Percentiles rank a stretch among this genome's conserved stretches.
phyloP scores from a whole-genome alignment of 2,797 vertebrate species.

The Fistularia tabacaria region DNA sequence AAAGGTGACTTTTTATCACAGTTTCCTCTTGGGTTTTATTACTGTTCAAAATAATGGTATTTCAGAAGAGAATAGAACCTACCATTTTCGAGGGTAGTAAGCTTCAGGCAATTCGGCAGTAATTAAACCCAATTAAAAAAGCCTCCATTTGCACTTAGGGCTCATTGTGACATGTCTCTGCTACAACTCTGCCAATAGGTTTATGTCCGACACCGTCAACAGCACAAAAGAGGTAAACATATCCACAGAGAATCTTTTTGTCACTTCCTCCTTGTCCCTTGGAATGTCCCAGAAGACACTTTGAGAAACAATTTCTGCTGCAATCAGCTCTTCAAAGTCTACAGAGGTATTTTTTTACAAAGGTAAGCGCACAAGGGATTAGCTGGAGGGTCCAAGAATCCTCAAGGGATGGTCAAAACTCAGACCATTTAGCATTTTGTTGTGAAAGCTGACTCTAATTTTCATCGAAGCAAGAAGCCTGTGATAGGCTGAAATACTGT shows the following conservation, averaged over 20 bases:
- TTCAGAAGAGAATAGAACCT: too few relatives aligned
- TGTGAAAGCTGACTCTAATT: not conserved
- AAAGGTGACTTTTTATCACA: too few relatives aligned
- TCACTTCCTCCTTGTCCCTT: not conserved
- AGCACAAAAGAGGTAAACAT: too few relatives aligned
- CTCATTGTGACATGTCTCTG: too few relatives aligned
- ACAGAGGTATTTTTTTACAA: conserved; percentile 31
- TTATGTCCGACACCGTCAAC: too few relatives aligned
- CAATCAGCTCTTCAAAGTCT: conserved; percentile 30
- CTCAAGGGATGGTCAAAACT: conserved; percentile 24
- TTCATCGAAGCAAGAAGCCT: not conserved
- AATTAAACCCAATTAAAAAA: conserved; percentile 21
- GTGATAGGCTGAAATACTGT: conserved; percentile 1
- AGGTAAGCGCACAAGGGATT: conserved; percentile 21
- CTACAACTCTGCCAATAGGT: too few relatives aligned
- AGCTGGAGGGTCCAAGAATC: conserved; percentile 21
- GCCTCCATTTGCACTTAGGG: conserved; percentile 3
- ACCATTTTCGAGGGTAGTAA: too few relatives aligned
- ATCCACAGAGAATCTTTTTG: too few relatives aligned
- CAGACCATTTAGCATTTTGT: conserved; percentile 32
- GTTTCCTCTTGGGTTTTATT: too few relatives aligned
- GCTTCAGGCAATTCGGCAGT: conserved; percentile 9
- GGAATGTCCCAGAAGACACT: conserved; percentile 17
- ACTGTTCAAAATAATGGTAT: too few relatives aligned
- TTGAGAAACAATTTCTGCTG: conserved; percentile 26